Conservation (phyloP, 2,888 invertebrate genomes). For the Drosophila basisetae region DNA sequence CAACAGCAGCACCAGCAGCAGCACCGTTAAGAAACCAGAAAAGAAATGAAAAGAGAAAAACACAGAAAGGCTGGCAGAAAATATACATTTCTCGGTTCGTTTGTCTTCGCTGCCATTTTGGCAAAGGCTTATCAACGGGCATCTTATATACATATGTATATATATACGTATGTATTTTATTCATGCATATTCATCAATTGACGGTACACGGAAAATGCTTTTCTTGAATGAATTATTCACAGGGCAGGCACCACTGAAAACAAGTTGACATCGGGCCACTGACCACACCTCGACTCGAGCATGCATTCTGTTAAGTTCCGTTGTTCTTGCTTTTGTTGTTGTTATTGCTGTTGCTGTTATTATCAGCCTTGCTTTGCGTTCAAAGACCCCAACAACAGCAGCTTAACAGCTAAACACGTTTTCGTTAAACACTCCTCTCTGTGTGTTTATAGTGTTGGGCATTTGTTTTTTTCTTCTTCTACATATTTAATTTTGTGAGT, state of each 20-base stretch:
- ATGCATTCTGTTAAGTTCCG: conserved; percentile 40
- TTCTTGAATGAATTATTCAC: conserved; percentile 79
- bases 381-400: conserved; percentile 59
- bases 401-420: conserved; percentile 16
- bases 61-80: conserved; percentile 20
- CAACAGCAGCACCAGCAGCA: conserved; percentile 36
- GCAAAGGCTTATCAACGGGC: conserved; percentile 53
- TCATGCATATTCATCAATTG: conserved; percentile 72
- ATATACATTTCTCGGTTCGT: conserved; percentile 22
- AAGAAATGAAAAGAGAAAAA: conserved; percentile 25
- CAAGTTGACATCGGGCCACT: conserved; percentile 64
- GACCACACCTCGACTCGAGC: conserved; percentile 64
- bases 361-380: conserved; percentile 39
- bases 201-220: conserved; percentile 66
- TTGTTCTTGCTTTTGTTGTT: conserved; percentile 27
- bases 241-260: conserved; percentile 33
- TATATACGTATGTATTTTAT: conserved; percentile 9
- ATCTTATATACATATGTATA: conserved; percentile 10
- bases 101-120: conserved; percentile 42
- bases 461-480: neutral
- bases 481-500: neutral
- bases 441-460: conserved; percentile 13
- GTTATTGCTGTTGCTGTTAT: conserved; percentile 21
- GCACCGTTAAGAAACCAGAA: conserved; percentile 20
- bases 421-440: conserved; percentile 20